Evolutionary conservation across 2,888 invertebrate genomes (phyloP).

Genomic region (Hirtodrosophila alboralis): DNA sequence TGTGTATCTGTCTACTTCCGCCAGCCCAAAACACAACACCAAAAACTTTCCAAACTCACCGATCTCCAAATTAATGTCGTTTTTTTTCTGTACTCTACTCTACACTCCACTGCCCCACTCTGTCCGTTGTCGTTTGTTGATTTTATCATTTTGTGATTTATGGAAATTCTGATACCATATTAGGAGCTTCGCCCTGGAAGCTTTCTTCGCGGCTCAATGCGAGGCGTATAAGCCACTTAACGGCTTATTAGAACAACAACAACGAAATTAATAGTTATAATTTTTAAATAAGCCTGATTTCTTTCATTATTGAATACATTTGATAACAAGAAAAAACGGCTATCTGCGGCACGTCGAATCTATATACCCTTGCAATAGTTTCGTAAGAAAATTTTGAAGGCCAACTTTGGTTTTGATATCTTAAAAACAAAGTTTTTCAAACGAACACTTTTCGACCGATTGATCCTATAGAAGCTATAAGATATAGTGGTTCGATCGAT

Average conservation of each 20-base stretch:
- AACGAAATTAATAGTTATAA: slow-evolving; percentile 1
- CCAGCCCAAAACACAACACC: background rate
- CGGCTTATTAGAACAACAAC: slow-evolving; percentile 36
- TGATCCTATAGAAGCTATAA: no score
- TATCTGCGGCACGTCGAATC: no score
- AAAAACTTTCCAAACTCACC: slow-evolving; percentile 38
- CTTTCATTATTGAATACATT: no score
- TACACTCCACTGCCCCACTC: background rate
- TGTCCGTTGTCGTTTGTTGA: background rate
- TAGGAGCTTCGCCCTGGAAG: slow-evolving; percentile 8
- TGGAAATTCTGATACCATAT: slow-evolving; percentile 44
- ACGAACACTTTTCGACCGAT: no score
- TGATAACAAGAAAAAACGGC: no score
- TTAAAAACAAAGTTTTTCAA: no score
- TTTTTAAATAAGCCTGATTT: no score
- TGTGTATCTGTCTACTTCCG: slow-evolving; percentile 40
- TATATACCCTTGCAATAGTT: no score
- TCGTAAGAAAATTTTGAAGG: no score
- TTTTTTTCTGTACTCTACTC: background rate
- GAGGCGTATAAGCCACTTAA: slow-evolving; percentile 53
- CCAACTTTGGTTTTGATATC: no score
- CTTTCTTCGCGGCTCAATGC: slow-evolving; percentile 20
- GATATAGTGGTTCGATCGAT: no score
- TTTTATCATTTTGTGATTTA: slow-evolving; percentile 10
- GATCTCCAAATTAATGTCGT: background rate